Evolutionary conservation across 2,888 invertebrate species (phyloP), one percentile per base, ranked within the genome.

Genomic region (Ligdia adustata): DNA sequence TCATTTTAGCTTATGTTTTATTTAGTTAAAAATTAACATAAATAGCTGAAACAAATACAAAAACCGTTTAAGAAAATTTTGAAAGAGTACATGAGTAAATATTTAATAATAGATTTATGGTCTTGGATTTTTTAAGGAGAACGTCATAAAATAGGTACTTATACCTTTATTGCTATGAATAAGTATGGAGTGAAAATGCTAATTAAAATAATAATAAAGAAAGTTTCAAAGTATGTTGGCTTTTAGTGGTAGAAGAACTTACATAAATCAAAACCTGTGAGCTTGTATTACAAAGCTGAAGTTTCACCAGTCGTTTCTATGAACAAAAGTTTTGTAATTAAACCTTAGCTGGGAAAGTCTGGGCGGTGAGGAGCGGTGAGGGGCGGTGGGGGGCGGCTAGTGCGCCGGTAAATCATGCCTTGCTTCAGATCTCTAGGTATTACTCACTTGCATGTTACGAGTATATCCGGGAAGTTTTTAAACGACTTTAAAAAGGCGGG

Each of bases 251-350:
- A 35, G 35, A 42, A 42, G 48, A 43, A 49, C 38, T 49, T 43
- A 18, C 37, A 51, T 58, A 45, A 58, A 55, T 58, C 53, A 52
- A 46, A 52, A 18, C 53, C 37, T 37, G 15, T 43, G 42, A 49
- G 45, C 41, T 44, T 42, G 42, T 49, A 39, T 50, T 44, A 46
- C 43, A 42, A 37, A 41, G 45, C 35, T 38, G 35, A 53, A 55
- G 52, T 51, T 53, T 55, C 49, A 13, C 14, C 39, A 39, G 31
- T 42, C 34, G 28, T 18, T 27, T 47, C 46, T 49, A 15, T 47
- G 44, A 58, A 47, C 51, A 52, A 59, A 62, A 57, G 49, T 45
- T 58, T 66, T 62, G 61, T 71, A 69, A 70, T 70, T 69, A 67
- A 56, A 58, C 37, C 48, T 41, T 16, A 15, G 24, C 41, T 55